Conservation (phyloP, 2,888 invertebrate species). For the Acanthosepion lycidas region DNA sequence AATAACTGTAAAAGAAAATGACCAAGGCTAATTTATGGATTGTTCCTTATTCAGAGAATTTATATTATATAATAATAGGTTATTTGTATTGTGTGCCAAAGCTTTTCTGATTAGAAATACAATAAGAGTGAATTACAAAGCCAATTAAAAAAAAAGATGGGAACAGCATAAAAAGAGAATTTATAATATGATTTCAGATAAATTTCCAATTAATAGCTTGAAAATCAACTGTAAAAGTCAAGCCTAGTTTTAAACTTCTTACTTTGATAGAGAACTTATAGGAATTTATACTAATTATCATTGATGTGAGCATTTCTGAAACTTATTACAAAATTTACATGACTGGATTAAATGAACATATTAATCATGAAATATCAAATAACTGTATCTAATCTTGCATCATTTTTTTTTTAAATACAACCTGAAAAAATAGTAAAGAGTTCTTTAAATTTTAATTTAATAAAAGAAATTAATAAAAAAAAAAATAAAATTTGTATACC, state of each 20-base stretch:
- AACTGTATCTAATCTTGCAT: background rate
- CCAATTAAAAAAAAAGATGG: background rate
- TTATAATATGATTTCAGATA: background rate
- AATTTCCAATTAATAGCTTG: background rate
- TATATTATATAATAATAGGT: background rate
- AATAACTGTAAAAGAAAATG: background rate
- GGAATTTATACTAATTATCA: background rate
- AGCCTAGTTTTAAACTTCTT: no score
- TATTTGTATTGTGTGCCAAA: background rate
- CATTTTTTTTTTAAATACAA: background rate
- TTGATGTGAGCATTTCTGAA: background rate
- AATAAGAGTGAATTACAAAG: background rate
- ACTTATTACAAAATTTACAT: background rate
- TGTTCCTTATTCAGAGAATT: background rate
- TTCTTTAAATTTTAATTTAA: background rate
- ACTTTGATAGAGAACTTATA: background rate
- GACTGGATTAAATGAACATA: background rate
- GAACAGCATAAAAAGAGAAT: background rate
- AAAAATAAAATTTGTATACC: background rate
- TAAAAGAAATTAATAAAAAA: background rate
- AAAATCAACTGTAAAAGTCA: no score
- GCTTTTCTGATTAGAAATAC: background rate
- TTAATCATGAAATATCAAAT: background rate
- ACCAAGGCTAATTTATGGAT: background rate
- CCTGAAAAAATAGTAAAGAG: background rate